These are phyloP conservation scores for Scarus forsteni DNA, from an alignment of 2,797 vertebrate genomes.

Conservation along the genomic window DNA sequence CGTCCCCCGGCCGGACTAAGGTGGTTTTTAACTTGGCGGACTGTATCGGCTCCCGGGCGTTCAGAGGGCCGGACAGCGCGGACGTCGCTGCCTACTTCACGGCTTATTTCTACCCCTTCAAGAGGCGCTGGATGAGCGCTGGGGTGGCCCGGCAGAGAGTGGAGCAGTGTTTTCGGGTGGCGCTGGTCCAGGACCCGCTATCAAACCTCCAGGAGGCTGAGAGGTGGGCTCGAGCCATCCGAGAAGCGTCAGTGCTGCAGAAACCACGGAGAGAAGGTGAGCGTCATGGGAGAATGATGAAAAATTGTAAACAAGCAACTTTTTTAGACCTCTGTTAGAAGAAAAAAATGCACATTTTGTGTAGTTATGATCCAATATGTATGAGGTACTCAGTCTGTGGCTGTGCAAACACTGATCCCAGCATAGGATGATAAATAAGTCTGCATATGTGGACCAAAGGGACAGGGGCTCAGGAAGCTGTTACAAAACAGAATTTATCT, in stretches of 20 bases:
- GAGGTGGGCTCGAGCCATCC: conserved; percentile 82
- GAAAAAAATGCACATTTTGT: too few relatives aligned
- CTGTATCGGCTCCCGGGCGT: conserved; percentile 86
- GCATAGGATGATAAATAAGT: too few relatives aligned
- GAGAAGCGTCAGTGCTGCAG: conserved; percentile 71
- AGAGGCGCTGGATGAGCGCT: conserved; percentile 82
- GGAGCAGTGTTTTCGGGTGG: conserved; percentile 87
- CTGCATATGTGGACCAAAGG: too few relatives aligned
- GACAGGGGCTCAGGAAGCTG: too few relatives aligned
- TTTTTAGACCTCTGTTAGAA: too few relatives aligned
- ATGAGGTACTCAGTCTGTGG: too few relatives aligned
- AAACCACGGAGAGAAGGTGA: conserved; percentile 78
- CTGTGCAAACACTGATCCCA: too few relatives aligned
- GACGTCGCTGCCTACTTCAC: conserved; percentile 86
- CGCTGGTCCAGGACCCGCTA: conserved; percentile 71
- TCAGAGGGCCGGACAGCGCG: conserved; percentile 67
- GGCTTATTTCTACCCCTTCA: conserved; percentile 86
- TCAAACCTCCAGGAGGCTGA: conserved; percentile 84
- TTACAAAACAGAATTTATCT: too few relatives aligned
- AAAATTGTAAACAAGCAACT: not conserved
- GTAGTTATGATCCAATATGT: too few relatives aligned
- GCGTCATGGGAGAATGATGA: conserved; percentile 7
- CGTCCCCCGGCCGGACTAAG: conserved; percentile 59
- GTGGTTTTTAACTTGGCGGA: conserved; percentile 82
- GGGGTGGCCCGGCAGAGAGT: conserved; percentile 82